A percentile compares a stretch with the other conserved stretches of the same genome.
phyloP scores from a whole-genome alignment of 1,140 invertebrate species.

The Zaprionus taronus region DNA sequence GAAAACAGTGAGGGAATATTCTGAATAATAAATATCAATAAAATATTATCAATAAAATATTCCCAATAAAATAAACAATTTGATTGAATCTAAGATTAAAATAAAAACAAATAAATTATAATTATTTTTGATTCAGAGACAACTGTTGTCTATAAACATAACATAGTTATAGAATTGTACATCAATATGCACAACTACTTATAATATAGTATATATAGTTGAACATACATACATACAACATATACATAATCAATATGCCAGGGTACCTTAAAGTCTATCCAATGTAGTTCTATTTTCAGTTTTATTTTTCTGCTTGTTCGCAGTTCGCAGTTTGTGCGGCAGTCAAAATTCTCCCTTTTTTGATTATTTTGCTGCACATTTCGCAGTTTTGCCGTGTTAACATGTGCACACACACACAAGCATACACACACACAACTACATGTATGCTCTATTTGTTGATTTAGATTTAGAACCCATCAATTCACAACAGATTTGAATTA shows the following conservation, averaged over 20 bases:
- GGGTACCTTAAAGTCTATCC: neutral
- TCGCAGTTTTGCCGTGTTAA: neutral
- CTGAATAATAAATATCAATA: too few species aligned
- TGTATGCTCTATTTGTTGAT: too few species aligned
- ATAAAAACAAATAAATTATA: too few species aligned
- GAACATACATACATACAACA: too few species aligned
- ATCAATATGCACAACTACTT: too few species aligned
- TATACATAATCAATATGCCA: neutral
- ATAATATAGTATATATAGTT: too few species aligned
- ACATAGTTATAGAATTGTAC: too few species aligned
- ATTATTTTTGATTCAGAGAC: too few species aligned
- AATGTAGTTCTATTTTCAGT: neutral
- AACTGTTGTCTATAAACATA: too few species aligned
- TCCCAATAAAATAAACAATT: too few species aligned
- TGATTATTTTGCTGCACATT: neutral
- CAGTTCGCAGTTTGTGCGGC: neutral
- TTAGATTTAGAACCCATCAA: neutral
- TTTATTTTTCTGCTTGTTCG: neutral
- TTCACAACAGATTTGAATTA: neutral
- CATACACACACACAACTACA: neutral
- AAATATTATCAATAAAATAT: too few species aligned
- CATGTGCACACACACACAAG: neutral
- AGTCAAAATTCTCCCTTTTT: neutral
- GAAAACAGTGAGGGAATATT: neutral
- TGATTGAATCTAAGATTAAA: too few species aligned